phyloP scores from a whole-genome alignment of 64 coral and sea anemone species.

The Dendrophyllia cribrosa region DNA sequence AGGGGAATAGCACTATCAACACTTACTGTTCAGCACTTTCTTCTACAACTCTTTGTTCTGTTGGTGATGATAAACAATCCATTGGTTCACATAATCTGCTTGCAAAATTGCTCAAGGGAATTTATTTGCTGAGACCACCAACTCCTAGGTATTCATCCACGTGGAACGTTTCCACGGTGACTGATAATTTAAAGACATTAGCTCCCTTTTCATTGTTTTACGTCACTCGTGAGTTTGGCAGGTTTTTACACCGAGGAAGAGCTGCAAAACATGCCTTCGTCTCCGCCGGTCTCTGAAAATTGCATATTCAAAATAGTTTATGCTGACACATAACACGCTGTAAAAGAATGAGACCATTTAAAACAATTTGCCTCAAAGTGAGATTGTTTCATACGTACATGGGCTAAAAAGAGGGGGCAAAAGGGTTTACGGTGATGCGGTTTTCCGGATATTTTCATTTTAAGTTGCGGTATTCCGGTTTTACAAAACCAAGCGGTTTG shows the following conservation, averaged over 20 bases:
- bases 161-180: too few relatives aligned
- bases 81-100: too few relatives aligned
- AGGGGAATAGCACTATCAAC: too few relatives aligned
- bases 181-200: too few relatives aligned
- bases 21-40: too few relatives aligned
- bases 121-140: too few relatives aligned
- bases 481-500: conserved; percentile 3
- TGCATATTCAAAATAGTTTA: conserved; percentile 2
- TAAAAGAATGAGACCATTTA: not conserved
- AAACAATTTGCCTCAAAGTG: conserved; percentile 12
- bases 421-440: not conserved
- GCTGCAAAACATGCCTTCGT: not conserved
- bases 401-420: not conserved
- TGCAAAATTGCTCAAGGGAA: too few relatives aligned
- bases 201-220: too few relatives aligned
- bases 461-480: not conserved
- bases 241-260: too few relatives aligned
- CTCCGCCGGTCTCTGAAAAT: not conserved
- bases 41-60: too few relatives aligned
- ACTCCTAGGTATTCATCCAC: too few relatives aligned
- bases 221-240: not conserved
- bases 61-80: too few relatives aligned
- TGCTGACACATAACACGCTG: not conserved
- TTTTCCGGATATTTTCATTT: not conserved
- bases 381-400: not conserved